phyloP scores from a whole-genome alignment of 1,140 invertebrate genomes.

The Heliconius nattereri region DNA sequence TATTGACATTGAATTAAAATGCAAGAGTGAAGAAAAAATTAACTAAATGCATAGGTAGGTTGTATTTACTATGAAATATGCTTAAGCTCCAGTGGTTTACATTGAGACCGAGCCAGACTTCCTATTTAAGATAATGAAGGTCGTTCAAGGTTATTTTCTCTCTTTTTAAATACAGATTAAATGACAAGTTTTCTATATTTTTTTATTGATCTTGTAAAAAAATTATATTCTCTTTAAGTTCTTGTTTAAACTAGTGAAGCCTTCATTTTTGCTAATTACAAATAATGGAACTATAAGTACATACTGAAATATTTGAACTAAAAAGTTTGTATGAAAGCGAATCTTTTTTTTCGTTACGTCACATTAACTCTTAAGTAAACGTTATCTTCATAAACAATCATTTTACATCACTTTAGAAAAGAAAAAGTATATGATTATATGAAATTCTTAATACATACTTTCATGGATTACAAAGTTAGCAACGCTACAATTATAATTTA shows the following conservation, averaged over 20 bases:
- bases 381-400: background rate
- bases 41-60: conserved; percentile 20
- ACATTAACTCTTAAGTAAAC: too few relatives aligned
- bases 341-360: too few relatives aligned
- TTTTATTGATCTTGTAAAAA: background rate
- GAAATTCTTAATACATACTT: background rate
- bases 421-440: background rate
- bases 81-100: conserved; percentile 40
- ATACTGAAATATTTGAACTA: too few relatives aligned
- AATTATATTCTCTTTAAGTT: too few relatives aligned
- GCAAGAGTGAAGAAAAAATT: conserved; percentile 20
- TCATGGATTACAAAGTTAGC: background rate
- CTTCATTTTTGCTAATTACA: too few relatives aligned
- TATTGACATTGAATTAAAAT: conserved; percentile 39
- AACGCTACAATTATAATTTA: background rate
- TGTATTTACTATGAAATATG: conserved; percentile 36
- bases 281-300: too few relatives aligned
- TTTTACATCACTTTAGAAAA: background rate
- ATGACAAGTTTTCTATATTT: background rate
- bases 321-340: too few relatives aligned
- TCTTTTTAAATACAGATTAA: conserved; percentile 26
- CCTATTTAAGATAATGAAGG: conserved; percentile 40
- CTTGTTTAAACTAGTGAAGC: too few relatives aligned
- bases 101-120: conserved; percentile 45
- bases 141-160: conserved; percentile 26